Percentiles rank a stretch among this genome's conserved stretches.
These are phyloP conservation scores for Amblyornis subalaris DNA, from an alignment of 2,113 vertebrate genomes.

Conservation along the genomic window DNA sequence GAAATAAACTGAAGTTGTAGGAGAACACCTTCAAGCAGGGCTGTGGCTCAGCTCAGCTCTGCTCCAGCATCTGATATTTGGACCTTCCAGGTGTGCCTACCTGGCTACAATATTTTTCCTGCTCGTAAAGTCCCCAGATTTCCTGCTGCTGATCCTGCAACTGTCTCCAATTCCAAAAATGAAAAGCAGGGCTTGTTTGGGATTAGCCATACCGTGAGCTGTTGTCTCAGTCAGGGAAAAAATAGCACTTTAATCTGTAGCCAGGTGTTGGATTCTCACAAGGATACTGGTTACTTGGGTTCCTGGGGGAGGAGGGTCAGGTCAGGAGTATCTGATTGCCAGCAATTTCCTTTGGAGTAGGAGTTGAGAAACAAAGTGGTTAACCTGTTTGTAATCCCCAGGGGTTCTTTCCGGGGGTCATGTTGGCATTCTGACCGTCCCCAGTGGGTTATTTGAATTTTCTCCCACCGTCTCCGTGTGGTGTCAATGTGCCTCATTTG, in stretches of 20 bases:
- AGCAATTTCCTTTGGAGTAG: conserved; percentile 29
- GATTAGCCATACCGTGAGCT: not conserved
- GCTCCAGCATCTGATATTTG: not conserved
- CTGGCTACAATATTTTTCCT: not conserved
- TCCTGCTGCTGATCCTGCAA: not conserved
- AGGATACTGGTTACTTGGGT: conserved; percentile 29
- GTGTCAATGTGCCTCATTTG: not conserved
- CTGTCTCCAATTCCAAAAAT: not conserved
- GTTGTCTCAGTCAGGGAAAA: not conserved
- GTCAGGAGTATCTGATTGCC: conserved; percentile 48
- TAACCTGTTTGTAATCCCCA: not conserved
- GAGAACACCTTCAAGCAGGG: not conserved
- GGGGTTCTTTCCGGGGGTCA: not conserved
- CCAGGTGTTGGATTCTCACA: conserved; percentile 30
- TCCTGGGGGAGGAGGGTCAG: conserved; percentile 33
- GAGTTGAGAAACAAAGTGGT: not conserved
- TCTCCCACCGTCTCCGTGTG: fast-evolving
- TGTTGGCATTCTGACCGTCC: not conserved
- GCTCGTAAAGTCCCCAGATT: not conserved
- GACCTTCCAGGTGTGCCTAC: not conserved
- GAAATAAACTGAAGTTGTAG: not conserved
- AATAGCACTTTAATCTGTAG: conserved; percentile 24
- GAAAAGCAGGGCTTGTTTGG: not conserved
- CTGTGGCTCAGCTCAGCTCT: not conserved
- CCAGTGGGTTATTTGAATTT: not conserved